phyloP scores from a whole-genome alignment of 2,888 invertebrate species.

The Petrolisthes manimaculis region DNA sequence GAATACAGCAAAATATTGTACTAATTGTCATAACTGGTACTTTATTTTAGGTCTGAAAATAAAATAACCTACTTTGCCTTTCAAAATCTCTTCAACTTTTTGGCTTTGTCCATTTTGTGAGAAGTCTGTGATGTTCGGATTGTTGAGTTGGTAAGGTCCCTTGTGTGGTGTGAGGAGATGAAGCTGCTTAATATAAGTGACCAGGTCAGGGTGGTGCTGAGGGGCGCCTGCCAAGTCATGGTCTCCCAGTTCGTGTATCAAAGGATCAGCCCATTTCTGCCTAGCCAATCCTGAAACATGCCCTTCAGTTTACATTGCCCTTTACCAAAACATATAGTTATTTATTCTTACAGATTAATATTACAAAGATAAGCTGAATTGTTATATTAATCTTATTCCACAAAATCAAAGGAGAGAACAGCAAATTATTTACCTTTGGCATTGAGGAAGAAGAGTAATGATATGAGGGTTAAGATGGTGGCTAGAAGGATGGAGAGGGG shows the following conservation, averaged over 20 bases:
- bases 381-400: too few species aligned
- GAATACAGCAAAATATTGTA: too few species aligned
- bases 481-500: slow-evolving; percentile 56
- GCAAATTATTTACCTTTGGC: slow-evolving; percentile 44
- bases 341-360: too few species aligned
- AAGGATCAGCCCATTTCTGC: slow-evolving; percentile 26
- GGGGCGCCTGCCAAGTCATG: slow-evolving; percentile 54
- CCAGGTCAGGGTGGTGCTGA: slow-evolving; percentile 54
- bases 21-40: too few species aligned
- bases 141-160: slow-evolving; percentile 48
- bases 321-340: not conserved
- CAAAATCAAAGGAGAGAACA: too few species aligned
- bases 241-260: slow-evolving; percentile 36
- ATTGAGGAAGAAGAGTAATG: slow-evolving; percentile 58
- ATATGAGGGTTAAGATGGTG: slow-evolving; percentile 54
- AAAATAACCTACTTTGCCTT: slow-evolving; percentile 41
- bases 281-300: slow-evolving; percentile 25
- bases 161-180: slow-evolving; percentile 41
- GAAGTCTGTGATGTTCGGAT: slow-evolving; percentile 42
- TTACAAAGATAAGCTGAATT: too few species aligned
- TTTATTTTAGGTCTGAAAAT: too few species aligned
- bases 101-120: slow-evolving; percentile 63
- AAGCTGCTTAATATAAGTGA: slow-evolving; percentile 53
- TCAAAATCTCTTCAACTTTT: slow-evolving; percentile 39
- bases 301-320: not conserved